A percentile compares a stretch with the other conserved stretches of the same genome.
Evolutionary conservation across 2,113 vertebrate genomes (phyloP).

Genomic region (Corythornis vintsioides): DNA sequence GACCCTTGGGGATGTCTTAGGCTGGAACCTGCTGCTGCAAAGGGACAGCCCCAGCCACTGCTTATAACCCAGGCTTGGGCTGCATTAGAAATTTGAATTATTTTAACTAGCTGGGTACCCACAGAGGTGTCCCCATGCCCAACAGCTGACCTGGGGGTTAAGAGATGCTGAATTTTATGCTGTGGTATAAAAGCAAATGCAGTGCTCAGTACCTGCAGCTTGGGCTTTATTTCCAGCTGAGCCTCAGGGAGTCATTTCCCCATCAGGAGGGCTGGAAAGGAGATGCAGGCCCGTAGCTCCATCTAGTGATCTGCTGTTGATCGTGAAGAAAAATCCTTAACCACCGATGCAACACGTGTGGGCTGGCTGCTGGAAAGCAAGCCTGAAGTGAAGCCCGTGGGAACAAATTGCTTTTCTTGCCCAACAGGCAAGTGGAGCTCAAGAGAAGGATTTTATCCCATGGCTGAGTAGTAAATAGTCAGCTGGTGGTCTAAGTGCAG

Average conservation of each 20-base stretch:
- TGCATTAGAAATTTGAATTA: rapidly evolving
- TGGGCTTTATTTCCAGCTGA: not conserved
- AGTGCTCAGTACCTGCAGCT: rapidly evolving
- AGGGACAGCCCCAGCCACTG: not conserved
- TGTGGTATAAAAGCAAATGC: rapidly evolving
- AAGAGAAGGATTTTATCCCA: not conserved
- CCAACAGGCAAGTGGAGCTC: not conserved
- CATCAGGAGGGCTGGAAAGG: rapidly evolving
- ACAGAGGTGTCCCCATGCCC: rapidly evolving
- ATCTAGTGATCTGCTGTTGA: not conserved
- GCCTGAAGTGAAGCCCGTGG: not conserved
- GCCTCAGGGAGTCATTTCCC: rapidly evolving
- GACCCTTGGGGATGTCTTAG: not conserved
- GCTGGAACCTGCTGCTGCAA: not conserved
- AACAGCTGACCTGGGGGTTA: not conserved
- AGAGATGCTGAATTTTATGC: not conserved
- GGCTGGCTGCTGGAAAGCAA: not conserved
- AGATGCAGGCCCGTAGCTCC: not conserved
- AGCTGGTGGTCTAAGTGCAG: not conserved
- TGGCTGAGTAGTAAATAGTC: not conserved
- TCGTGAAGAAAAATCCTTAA: rapidly evolving
- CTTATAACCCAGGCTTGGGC: not conserved
- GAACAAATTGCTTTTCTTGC: not conserved
- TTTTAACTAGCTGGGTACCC: not conserved
- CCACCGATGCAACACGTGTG: rapidly evolving